A percentile compares a stretch with the other conserved stretches of the same genome.
Conservation (phyloP, 2,888 invertebrate genomes). For the Timema podura region DNA sequence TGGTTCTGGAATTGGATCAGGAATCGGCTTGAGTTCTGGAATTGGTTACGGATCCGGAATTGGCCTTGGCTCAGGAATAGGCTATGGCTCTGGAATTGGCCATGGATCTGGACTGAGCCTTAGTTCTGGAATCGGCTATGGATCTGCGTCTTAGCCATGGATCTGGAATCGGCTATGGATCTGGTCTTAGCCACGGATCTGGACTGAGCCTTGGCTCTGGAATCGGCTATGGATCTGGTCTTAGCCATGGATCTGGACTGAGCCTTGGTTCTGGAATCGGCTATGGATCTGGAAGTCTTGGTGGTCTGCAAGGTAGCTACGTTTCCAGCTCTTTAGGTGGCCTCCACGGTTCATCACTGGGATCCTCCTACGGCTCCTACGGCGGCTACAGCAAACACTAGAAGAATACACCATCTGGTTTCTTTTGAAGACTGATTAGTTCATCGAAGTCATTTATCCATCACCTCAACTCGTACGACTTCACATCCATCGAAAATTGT, state of each 20-base stretch:
- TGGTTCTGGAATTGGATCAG: not conserved
- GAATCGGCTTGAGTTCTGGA: not conserved
- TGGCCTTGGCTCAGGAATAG: constrained; percentile 7
- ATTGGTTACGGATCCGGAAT: not conserved
- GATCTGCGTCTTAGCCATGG: not conserved
- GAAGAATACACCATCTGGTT: not conserved
- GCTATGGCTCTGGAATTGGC: not conserved
- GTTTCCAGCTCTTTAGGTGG: constrained; percentile 3
- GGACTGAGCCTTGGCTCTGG: not conserved
- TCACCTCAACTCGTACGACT: too few species aligned
- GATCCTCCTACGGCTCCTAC: constrained; percentile 8
- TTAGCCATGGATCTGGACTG: not conserved
- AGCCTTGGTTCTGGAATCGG: not conserved
- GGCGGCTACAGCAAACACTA: constrained; percentile 14
- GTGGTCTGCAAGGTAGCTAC: not conserved
- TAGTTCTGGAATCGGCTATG: constrained; percentile 1
- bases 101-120: not conserved
- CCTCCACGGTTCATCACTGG: not conserved
- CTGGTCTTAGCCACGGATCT: not conserved
- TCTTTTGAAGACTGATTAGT: too few species aligned
- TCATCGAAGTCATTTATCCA: too few species aligned
- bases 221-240: not conserved
- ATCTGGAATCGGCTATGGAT: constrained; percentile 3
- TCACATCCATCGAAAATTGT: too few species aligned
- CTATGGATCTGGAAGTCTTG: not conserved